A percentile compares a stretch with the other conserved stretches of the same genome.
Evolutionary conservation across 2,797 vertebrate genomes (phyloP).

Genomic region (Arrhamphus sclerolepis): DNA sequence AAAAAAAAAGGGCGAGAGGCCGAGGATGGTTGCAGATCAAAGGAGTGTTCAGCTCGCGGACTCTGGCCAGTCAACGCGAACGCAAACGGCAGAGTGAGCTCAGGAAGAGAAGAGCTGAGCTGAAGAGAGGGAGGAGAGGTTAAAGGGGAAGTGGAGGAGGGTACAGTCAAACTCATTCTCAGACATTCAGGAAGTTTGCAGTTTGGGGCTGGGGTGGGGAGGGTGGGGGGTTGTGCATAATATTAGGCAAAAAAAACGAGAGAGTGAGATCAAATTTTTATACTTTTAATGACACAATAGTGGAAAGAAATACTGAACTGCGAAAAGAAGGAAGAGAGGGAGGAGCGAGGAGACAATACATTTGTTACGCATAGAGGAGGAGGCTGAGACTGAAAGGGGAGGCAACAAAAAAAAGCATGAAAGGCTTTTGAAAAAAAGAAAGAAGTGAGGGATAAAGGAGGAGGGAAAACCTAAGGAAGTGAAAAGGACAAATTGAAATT

Average conservation of each 20-base stretch:
- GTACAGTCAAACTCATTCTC: constrained; percentile 44
- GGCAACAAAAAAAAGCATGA: constrained; percentile 43
- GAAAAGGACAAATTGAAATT: constrained; percentile 21
- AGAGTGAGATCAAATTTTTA: not conserved
- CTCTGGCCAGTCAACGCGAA: constrained; percentile 93
- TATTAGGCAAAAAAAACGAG: not conserved
- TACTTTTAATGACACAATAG: constrained; percentile 6
- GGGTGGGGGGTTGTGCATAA: constrained; percentile 4
- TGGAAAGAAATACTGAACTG: not conserved
- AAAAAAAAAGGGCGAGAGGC: constrained; percentile 8
- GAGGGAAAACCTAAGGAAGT: constrained; percentile 40
- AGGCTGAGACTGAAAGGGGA: constrained; percentile 17
- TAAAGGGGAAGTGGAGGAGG: constrained; percentile 65
- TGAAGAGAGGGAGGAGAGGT: constrained; percentile 64
- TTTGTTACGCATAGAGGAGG: constrained; percentile 36
- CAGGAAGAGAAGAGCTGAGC: constrained; percentile 57
- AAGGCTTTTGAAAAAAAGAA: constrained; percentile 38
- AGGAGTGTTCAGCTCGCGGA: constrained; percentile 83
- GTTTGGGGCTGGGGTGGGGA: not conserved
- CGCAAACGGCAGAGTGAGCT: constrained; percentile 74
- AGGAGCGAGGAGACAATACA: constrained; percentile 47
- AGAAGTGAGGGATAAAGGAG: constrained; percentile 59
- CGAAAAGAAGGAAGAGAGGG: constrained; percentile 33
- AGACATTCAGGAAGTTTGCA: constrained; percentile 45
- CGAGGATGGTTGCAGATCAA: constrained; percentile 48